These are phyloP conservation scores for Endotricha flammealis DNA, from an alignment of 2,888 invertebrate genomes.

Conservation along the genomic window DNA sequence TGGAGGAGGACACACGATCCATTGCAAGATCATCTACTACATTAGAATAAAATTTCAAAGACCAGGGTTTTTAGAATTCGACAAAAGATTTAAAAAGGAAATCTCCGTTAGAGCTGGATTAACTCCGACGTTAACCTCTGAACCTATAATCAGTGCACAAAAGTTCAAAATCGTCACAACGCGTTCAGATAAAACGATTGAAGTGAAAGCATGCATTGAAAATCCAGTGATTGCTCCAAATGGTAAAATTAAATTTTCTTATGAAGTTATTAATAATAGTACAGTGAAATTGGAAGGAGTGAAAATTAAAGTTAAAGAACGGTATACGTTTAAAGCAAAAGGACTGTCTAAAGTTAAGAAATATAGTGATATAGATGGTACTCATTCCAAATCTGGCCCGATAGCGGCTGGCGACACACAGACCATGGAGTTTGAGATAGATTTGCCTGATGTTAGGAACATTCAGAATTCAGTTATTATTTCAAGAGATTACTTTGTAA, in stretches of 20 bases:
- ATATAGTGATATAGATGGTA: conserved; percentile 13
- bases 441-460: conserved; percentile 15
- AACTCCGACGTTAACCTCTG: conserved; percentile 12
- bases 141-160: conserved; percentile 14
- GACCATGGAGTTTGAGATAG: conserved; percentile 14
- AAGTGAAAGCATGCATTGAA: conserved; percentile 22
- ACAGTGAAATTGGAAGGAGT: conserved; percentile 18
- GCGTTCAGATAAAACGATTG: conserved; percentile 13
- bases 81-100: conserved; percentile 18
- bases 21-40: conserved; percentile 19
- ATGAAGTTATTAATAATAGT: conserved; percentile 22
- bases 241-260: conserved; percentile 19
- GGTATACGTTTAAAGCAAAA: conserved; percentile 15
- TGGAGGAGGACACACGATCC: not conserved
- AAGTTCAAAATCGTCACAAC: conserved; percentile 18
- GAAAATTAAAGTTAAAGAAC: conserved; percentile 20
- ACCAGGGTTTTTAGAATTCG: conserved; percentile 15
- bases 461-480: conserved; percentile 19
- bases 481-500: conserved; percentile 19
- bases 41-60: conserved; percentile 20
- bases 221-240: conserved; percentile 20
- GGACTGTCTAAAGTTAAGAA: conserved; percentile 3
- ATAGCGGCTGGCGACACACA: conserved; percentile 15
- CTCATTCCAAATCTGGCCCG: conserved; percentile 19
- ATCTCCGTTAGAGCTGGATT: conserved; percentile 16